phyloP scores from a whole-genome alignment of 35 echinoderm and acorn worm genomes.

The Apostichopus parvimensis region DNA sequence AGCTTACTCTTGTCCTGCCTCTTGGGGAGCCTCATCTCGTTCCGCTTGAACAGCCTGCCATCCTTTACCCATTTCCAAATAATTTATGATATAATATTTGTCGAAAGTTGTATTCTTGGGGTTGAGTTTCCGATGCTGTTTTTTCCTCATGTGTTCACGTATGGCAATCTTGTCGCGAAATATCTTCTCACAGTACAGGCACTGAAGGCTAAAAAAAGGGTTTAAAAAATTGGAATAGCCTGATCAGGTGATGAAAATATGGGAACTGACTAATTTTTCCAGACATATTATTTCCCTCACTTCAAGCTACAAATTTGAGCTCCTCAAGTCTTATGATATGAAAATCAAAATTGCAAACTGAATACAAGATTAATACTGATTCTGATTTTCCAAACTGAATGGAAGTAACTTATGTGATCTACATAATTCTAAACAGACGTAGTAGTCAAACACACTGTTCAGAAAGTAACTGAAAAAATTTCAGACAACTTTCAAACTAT shows the following conservation, averaged over 20 bases:
- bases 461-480: not conserved
- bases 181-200: constrained; percentile 92
- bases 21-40: constrained; percentile 35
- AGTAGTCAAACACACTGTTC: too few relatives aligned
- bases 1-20: constrained; percentile 62
- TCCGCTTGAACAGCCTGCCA: constrained; percentile 88
- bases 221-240: too few relatives aligned
- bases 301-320: too few relatives aligned
- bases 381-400: too few relatives aligned
- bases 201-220: constrained; percentile 83
- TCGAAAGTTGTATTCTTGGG: constrained; percentile 84
- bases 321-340: too few relatives aligned
- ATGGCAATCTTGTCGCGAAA: constrained; percentile 78
- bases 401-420: too few relatives aligned
- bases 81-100: constrained; percentile 95
- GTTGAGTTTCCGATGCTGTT: constrained; percentile 90
- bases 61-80: constrained; percentile 90
- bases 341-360: too few relatives aligned
- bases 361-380: too few relatives aligned
- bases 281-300: too few relatives aligned
- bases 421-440: too few relatives aligned
- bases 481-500: not conserved
- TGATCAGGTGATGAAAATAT: too few relatives aligned
- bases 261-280: too few relatives aligned
- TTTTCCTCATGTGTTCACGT: constrained; percentile 98